Conservation (phyloP, 1,140 invertebrate genomes). For the Caenorhabditis tropicalis region DNA sequence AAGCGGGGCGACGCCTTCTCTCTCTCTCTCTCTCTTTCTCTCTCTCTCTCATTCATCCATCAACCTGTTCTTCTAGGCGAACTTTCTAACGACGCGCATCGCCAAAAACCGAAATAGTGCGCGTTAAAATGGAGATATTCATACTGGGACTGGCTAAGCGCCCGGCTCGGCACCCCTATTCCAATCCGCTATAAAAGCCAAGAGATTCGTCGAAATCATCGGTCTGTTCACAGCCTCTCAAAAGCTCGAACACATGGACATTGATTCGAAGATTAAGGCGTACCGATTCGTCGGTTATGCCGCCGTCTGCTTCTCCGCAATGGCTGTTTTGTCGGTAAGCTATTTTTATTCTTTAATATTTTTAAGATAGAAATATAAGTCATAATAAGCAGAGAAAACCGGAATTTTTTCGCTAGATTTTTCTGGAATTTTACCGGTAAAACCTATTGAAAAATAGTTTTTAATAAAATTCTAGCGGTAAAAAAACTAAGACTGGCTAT, state of each 20-base stretch:
- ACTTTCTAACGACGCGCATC: not conserved
- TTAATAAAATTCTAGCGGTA: no score
- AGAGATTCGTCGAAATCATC: constrained; percentile 8
- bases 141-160: constrained; percentile 47
- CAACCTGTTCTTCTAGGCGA: not conserved
- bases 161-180: constrained; percentile 15
- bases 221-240: constrained; percentile 34
- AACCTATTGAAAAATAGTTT: no score
- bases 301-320: constrained; percentile 59
- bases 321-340: constrained; percentile 57
- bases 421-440: no score
- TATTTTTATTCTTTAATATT: constrained; percentile 10
- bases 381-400: no score
- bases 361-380: no score
- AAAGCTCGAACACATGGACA: constrained; percentile 55
- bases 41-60: not conserved
- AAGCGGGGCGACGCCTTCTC: not conserved
- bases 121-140: not conserved
- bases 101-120: not conserved
- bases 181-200: constrained; percentile 18
- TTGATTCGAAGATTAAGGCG: constrained; percentile 60
- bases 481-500: no score
- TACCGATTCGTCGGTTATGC: constrained; percentile 65
- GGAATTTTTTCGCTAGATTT: no score
- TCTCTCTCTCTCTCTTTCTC: not conserved